Evolutionary conservation across 2,888 invertebrate species (phyloP).

Genomic region (Xestia xanthographa): DNA sequence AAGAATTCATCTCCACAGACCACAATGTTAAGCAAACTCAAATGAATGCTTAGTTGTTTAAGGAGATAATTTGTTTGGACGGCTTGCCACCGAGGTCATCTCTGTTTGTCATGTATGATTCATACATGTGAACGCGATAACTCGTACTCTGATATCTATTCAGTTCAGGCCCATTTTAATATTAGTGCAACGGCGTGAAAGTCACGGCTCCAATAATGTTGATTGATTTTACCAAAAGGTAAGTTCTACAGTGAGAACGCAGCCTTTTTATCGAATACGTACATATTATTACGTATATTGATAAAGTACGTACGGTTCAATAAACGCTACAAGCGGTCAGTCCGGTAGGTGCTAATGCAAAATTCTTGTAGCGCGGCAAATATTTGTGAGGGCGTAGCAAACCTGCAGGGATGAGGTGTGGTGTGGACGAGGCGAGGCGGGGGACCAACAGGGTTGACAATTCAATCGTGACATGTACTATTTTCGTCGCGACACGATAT

Average conservation of each 20-base stretch:
- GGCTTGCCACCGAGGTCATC: slow-evolving; percentile 74
- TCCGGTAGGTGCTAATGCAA: slow-evolving; percentile 83
- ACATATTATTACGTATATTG: slow-evolving; percentile 54
- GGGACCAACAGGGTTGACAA: slow-evolving; percentile 66
- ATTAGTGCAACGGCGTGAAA: slow-evolving; percentile 21
- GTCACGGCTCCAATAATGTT: slow-evolving; percentile 62
- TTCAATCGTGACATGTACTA: slow-evolving; percentile 54
- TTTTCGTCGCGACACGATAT: slow-evolving; percentile 57
- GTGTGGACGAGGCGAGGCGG: slow-evolving; percentile 56
- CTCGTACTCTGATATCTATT: slow-evolving; percentile 53
- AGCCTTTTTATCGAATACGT: slow-evolving; percentile 51
- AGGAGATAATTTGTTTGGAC: slow-evolving; percentile 76
- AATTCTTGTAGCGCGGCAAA: slow-evolving; percentile 81
- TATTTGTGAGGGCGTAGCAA: slow-evolving; percentile 80
- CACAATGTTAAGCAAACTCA: slow-evolving; percentile 35
- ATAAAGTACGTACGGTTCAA: slow-evolving; percentile 74
- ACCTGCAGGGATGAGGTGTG: slow-evolving; percentile 64
- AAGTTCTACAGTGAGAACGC: slow-evolving; percentile 51
- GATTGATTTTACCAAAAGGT: slow-evolving; percentile 60
- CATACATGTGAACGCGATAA: slow-evolving; percentile 72
- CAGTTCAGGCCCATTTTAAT: slow-evolving; percentile 22
- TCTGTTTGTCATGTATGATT: slow-evolving; percentile 80
- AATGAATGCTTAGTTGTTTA: slow-evolving; percentile 50
- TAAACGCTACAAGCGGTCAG: slow-evolving; percentile 74
- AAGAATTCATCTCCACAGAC: slow-evolving; percentile 23